These are phyloP conservation scores for Drosophila subpulchrella DNA, from an alignment of 1,140 invertebrate species.

Conservation along the genomic window DNA sequence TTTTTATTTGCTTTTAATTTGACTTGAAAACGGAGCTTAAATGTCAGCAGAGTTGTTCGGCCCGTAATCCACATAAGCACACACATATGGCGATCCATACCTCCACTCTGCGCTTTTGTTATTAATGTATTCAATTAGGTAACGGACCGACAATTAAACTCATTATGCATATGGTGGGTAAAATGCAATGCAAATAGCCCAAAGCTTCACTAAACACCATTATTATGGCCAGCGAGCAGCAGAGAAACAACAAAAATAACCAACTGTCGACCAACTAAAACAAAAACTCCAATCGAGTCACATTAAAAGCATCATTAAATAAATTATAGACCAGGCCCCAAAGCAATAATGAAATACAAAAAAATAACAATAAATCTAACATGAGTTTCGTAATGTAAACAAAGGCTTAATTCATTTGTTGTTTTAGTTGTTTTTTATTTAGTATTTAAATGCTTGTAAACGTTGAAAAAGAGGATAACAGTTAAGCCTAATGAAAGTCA, in stretches of 20 bases:
- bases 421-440: conserved; percentile 35
- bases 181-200: conserved; percentile 44
- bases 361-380: conserved; percentile 47
- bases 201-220: conserved; percentile 51
- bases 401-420: conserved; percentile 47
- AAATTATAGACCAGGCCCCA: conserved; percentile 57
- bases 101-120: conserved; percentile 33
- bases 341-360: conserved; percentile 29
- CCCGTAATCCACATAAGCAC: conserved; percentile 62
- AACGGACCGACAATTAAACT: conserved; percentile 69
- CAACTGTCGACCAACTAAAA: conserved; percentile 18
- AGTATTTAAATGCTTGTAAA: conserved; percentile 37
- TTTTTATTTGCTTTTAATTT: conserved; percentile 82
- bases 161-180: conserved; percentile 52
- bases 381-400: conserved; percentile 56
- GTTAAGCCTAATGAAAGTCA: conserved; percentile 39
- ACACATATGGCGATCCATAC: conserved; percentile 15
- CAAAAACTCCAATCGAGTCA: conserved; percentile 43
- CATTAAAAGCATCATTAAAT: conserved; percentile 75
- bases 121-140: conserved; percentile 79
- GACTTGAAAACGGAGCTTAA: conserved; percentile 62
- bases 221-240: conserved; percentile 32
- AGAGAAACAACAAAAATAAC: conserved; percentile 5
- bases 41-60: conserved; percentile 55
- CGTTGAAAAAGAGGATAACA: conserved; percentile 7